Conservation (phyloP, 1,140 invertebrate genomes). For the Stegodyphus mimosarum region DNA sequence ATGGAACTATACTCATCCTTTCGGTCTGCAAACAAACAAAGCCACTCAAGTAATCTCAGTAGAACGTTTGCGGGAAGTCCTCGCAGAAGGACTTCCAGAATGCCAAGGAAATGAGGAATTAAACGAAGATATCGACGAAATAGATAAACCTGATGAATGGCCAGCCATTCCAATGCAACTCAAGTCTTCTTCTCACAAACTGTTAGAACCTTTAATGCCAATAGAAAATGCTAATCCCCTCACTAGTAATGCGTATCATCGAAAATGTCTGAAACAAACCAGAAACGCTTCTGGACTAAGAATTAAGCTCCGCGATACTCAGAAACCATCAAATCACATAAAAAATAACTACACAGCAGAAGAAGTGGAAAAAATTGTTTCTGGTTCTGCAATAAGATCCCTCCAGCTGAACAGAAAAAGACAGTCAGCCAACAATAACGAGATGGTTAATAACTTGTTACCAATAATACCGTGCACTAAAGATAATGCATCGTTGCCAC, state of each 20-base stretch:
- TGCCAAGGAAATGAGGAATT: not conserved
- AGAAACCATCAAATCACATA: not conserved
- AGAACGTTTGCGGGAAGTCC: not conserved
- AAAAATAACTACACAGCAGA: not conserved
- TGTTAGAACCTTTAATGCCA: conserved; percentile 26
- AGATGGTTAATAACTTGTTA: conserved; percentile 10
- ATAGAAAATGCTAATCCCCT: not conserved
- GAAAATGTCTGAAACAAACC: conserved; percentile 35
- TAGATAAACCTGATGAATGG: conserved; percentile 35
- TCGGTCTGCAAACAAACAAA: conserved; percentile 43
- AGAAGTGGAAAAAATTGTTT: conserved; percentile 6
- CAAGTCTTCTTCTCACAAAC: conserved; percentile 20
- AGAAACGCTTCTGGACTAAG: conserved; percentile 12
- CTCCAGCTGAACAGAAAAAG: conserved; percentile 10
- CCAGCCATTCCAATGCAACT: conserved; percentile 38
- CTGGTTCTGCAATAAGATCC: conserved; percentile 29
- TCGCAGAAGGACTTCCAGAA: not conserved
- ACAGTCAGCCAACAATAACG: not conserved
- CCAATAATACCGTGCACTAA: conserved; percentile 44
- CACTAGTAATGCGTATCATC: conserved; percentile 23
- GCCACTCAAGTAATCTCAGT: conserved; percentile 32
- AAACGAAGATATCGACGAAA: not conserved
- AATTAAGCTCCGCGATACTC: conserved; percentile 20
- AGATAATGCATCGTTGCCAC: conserved; percentile 26
- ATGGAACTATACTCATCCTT: conserved; percentile 40